Evolutionary conservation across 2,113 vertebrate species (phyloP).

Genomic region (Sturnus vulgaris): DNA sequence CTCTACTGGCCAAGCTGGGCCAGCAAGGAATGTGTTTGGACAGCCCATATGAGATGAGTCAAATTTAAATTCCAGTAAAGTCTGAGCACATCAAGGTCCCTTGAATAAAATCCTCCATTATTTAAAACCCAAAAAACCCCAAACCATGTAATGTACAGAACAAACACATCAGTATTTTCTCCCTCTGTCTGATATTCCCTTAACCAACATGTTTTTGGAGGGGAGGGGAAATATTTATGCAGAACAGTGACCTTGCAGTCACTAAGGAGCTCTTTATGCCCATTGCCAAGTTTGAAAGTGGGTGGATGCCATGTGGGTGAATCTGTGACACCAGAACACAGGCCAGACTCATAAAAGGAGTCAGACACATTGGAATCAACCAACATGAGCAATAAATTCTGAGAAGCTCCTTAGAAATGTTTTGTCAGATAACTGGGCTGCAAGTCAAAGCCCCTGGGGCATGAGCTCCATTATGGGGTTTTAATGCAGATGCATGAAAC

Average conservation of each 20-base stretch:
- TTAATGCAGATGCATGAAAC: not conserved
- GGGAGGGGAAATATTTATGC: not conserved
- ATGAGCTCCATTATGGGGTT: rapidly evolving
- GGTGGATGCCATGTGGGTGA: not conserved
- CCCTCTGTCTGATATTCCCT: not conserved
- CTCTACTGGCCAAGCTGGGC: not conserved
- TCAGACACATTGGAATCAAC: not conserved
- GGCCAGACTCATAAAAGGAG: not conserved
- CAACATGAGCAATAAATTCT: not conserved
- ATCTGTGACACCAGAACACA: not conserved
- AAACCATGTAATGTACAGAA: not conserved
- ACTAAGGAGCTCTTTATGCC: not conserved
- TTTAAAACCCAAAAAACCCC: not conserved
- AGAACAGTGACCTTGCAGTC: not conserved
- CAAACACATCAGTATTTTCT: not conserved
- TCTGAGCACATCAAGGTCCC: not conserved
- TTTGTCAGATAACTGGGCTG: not conserved
- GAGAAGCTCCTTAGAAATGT: not conserved
- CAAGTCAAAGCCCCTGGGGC: not conserved
- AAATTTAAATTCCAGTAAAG: not conserved
- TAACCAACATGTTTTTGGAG: not conserved
- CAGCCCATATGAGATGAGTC: not conserved
- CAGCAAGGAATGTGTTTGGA: not conserved
- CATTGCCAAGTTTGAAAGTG: not conserved
- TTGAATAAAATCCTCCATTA: not conserved